Percentiles rank a stretch among this genome's conserved stretches.
Evolutionary conservation across 2,113 vertebrate species (phyloP).

Genomic region (Percina caprodes): DNA sequence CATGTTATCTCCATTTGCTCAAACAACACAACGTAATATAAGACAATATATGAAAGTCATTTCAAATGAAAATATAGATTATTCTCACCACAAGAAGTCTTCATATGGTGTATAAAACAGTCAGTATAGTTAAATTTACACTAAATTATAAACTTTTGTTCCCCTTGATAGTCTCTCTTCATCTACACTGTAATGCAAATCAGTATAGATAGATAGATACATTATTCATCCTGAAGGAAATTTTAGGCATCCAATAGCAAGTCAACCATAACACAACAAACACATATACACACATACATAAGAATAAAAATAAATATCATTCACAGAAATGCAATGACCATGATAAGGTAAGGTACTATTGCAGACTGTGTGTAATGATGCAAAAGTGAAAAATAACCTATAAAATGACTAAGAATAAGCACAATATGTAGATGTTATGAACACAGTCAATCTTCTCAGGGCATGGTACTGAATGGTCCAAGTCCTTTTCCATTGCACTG

Average conservation of each 20-base stretch:
- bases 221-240: too few species aligned
- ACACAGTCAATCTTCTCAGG: not conserved
- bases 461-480: not conserved
- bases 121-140: not conserved
- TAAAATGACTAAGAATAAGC: too few species aligned
- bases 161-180: not conserved
- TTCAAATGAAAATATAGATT: not conserved
- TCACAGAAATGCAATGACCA: too few species aligned
- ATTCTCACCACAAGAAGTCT: not conserved
- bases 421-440: too few species aligned
- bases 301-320: too few species aligned
- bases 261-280: too few species aligned
- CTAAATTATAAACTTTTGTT: not conserved
- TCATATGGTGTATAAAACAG: not conserved
- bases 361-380: too few species aligned
- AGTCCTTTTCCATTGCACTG: slow-evolving; percentile 5
- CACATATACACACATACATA: too few species aligned
- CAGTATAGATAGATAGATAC: not conserved
- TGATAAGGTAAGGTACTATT: too few species aligned
- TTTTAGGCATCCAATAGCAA: too few species aligned
- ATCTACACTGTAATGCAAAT: not conserved
- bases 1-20: not conserved
- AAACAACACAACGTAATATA: not conserved
- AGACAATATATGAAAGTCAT: not conserved
- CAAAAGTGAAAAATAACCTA: too few species aligned